A percentile compares a stretch with the other conserved stretches of the same genome.
Evolutionary conservation across 2,113 vertebrate genomes (phyloP).

Genomic region (Calyptomena viridis): DNA sequence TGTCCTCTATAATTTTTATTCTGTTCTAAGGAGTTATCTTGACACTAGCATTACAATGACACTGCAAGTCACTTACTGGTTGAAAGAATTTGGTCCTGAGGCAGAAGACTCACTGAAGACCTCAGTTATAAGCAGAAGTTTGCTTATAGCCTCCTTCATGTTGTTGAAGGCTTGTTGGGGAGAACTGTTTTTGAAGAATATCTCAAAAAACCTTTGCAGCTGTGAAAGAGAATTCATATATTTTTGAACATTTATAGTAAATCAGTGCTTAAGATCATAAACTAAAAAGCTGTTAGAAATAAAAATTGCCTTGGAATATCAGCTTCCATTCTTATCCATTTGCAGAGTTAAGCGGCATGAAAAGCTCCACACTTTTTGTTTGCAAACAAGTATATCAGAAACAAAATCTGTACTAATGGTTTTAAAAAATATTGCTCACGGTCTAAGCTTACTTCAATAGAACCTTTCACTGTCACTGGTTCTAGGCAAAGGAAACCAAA

Average conservation of each 20-base stretch:
- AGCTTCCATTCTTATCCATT: background rate
- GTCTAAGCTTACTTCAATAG: background rate
- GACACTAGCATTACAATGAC: background rate
- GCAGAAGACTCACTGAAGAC: conserved; percentile 67
- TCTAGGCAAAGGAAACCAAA: background rate
- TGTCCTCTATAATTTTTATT: background rate
- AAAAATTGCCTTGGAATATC: background rate
- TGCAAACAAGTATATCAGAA: background rate
- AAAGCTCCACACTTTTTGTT: background rate
- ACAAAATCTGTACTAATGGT: background rate
- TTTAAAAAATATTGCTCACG: background rate
- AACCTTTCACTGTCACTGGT: background rate
- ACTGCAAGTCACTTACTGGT: conserved; percentile 64
- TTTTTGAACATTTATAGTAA: background rate
- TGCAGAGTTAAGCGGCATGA: background rate
- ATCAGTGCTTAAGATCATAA: background rate
- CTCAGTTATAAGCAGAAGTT: conserved; percentile 80
- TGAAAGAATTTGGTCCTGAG: conserved; percentile 62
- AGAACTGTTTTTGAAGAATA: conserved; percentile 73
- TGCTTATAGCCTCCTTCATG: conserved; percentile 81
- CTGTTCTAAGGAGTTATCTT: background rate
- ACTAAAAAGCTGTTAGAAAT: background rate
- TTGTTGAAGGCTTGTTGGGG: conserved; percentile 79
- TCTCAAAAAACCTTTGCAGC: conserved; percentile 84
- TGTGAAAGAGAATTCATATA: conserved; percentile 61